A percentile compares a stretch with the other conserved stretches of the same genome.
These are phyloP conservation scores for Palaemon carinicauda DNA, from an alignment of 1,140 invertebrate species.

Conservation along the genomic window DNA sequence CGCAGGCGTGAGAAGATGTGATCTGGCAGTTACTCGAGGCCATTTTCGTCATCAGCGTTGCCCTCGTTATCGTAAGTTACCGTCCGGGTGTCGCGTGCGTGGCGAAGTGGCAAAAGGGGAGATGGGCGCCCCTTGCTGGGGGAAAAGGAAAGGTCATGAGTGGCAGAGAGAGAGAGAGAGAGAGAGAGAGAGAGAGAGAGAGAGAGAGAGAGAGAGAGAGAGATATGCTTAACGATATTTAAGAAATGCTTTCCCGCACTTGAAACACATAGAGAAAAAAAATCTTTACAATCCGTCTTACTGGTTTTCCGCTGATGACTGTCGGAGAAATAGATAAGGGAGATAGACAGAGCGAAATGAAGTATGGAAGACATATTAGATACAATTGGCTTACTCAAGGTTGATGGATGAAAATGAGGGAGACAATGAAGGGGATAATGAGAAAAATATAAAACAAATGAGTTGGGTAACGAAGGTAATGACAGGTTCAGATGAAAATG, in stretches of 20 bases:
- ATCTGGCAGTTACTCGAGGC: conserved; percentile 45
- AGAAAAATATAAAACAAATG: not conserved
- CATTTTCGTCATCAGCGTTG: conserved; percentile 40
- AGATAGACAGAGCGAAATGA: not conserved
- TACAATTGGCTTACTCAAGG: not conserved
- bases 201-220: not conserved
- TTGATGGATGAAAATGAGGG: not conserved
- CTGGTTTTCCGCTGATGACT: not conserved
- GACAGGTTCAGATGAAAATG: no score
- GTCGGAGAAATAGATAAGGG: not conserved
- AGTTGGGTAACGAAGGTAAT: not conserved
- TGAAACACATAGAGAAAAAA: not conserved
- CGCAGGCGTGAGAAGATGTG: conserved; percentile 45
- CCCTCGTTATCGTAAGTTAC: conserved; percentile 44
- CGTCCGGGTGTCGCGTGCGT: conserved; percentile 34
- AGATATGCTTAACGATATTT: no score
- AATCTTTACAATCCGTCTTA: not conserved
- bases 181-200: conserved; percentile 11
- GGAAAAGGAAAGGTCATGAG: not conserved
- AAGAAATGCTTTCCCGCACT: no score
- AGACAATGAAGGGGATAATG: not conserved
- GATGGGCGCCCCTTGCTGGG: not conserved
- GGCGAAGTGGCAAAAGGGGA: not conserved
- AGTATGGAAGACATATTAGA: not conserved
- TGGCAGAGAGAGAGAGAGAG: not conserved